phyloP scores from a whole-genome alignment of 2,113 vertebrate genomes.

The Okapia johnstoni region DNA sequence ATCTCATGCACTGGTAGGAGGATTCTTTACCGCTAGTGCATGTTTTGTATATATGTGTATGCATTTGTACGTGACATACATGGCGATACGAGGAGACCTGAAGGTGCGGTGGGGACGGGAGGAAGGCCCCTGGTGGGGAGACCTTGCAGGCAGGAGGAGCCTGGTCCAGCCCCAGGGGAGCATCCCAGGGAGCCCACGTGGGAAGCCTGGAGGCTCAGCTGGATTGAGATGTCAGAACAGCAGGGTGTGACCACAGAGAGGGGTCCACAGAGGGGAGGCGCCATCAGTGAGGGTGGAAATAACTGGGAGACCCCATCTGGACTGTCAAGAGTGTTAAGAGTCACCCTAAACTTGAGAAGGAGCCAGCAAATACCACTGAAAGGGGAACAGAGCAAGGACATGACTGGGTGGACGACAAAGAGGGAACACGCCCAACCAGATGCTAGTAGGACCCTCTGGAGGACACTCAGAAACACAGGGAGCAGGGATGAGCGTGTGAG shows the following conservation, averaged over 20 bases:
- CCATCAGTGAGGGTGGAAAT: too few relatives aligned
- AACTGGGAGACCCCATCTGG: too few relatives aligned
- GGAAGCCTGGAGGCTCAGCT: not conserved
- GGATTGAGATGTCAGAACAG: accelerated
- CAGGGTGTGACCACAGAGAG: accelerated
- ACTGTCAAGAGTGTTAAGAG: not conserved
- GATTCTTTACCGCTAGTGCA: not conserved
- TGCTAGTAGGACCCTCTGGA: too few relatives aligned
- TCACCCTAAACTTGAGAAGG: not conserved
- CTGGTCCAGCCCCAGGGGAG: not conserved
- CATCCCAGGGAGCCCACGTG: not conserved
- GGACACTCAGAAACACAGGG: not conserved
- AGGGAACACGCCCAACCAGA: accelerated
- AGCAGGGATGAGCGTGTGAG: accelerated
- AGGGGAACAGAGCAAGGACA: not conserved
- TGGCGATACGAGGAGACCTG: not conserved
- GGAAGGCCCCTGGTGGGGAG: not conserved
- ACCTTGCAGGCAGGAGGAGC: not conserved
- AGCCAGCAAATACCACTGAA: not conserved
- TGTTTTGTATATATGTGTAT: not conserved
- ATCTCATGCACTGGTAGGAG: not conserved
- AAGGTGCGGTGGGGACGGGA: accelerated
- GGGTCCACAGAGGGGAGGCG: accelerated
- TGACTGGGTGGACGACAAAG: not conserved
- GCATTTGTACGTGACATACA: too few relatives aligned